A percentile compares a stretch with the other conserved stretches of the same genome.
phyloP scores from a whole-genome alignment of 1,140 invertebrate species.

The Drosophila saltans region DNA sequence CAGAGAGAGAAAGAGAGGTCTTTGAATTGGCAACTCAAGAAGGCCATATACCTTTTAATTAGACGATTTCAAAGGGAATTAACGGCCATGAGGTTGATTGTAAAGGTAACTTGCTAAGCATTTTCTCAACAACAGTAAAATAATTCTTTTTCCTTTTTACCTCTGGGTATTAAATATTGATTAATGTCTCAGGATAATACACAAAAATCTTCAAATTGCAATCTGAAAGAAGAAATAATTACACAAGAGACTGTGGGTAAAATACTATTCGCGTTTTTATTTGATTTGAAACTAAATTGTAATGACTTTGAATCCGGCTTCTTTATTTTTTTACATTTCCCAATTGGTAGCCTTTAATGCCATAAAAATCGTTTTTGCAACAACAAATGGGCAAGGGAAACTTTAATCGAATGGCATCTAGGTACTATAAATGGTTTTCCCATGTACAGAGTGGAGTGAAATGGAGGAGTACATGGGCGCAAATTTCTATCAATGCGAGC shows the following conservation, averaged over 20 bases:
- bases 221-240: neutral
- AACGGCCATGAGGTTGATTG: constrained; percentile 40
- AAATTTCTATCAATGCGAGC: constrained; percentile 10
- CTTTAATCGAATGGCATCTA: constrained; percentile 18
- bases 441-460: neutral
- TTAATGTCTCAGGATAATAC: constrained; percentile 48
- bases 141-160: constrained; percentile 30
- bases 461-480: neutral
- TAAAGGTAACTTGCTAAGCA: constrained; percentile 39
- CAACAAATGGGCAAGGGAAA: constrained; percentile 1
- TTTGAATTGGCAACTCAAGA: constrained; percentile 32
- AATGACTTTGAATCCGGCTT: neutral
- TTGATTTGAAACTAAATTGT: constrained; percentile 1
- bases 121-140: constrained; percentile 3
- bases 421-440: constrained; percentile 6
- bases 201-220: constrained; percentile 10
- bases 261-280: too few species aligned
- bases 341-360: neutral
- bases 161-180: constrained; percentile 36
- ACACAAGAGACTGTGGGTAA: neutral
- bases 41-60: constrained; percentile 57
- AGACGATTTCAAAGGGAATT: constrained; percentile 56
- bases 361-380: neutral
- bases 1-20: constrained; percentile 18
- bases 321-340: neutral